Conservation (phyloP, 2,888 invertebrate genomes). For the Synanthedon vespiformis region DNA sequence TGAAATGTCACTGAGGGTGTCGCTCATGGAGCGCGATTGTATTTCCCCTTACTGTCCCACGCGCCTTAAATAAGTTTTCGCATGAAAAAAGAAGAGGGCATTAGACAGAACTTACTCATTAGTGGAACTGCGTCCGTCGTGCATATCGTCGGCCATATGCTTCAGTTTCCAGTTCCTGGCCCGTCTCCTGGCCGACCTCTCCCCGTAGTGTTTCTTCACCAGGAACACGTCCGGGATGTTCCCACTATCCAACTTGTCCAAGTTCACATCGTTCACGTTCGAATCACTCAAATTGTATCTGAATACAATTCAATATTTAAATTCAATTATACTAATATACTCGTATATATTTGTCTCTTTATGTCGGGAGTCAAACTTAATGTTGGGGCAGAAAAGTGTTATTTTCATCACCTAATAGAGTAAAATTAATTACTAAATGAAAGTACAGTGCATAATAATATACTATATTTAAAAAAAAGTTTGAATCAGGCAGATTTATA, state of each 20-base stretch:
- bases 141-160: slow-evolving; percentile 76
- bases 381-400: not conserved
- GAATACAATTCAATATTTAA: slow-evolving; percentile 8
- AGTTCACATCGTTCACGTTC: slow-evolving; percentile 90
- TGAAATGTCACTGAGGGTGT: no score
- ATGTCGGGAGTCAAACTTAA: not conserved
- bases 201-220: slow-evolving; percentile 92
- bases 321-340: not conserved
- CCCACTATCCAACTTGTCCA: slow-evolving; percentile 82
- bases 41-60: no score
- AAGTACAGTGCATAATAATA: no score
- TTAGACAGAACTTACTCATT: slow-evolving; percentile 56
- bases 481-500: no score
- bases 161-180: slow-evolving; percentile 92
- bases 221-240: slow-evolving; percentile 90
- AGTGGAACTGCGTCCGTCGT: slow-evolving; percentile 74
- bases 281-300: slow-evolving; percentile 91
- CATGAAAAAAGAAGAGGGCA: no score
- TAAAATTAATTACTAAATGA: no score
- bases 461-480: no score
- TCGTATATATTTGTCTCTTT: no score
- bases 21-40: no score
- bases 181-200: slow-evolving; percentile 76
- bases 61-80: no score
- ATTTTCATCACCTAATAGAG: no score